Evolutionary conservation across 2,113 vertebrate species (phyloP).

Genomic region (Bubo blakistoni): DNA sequence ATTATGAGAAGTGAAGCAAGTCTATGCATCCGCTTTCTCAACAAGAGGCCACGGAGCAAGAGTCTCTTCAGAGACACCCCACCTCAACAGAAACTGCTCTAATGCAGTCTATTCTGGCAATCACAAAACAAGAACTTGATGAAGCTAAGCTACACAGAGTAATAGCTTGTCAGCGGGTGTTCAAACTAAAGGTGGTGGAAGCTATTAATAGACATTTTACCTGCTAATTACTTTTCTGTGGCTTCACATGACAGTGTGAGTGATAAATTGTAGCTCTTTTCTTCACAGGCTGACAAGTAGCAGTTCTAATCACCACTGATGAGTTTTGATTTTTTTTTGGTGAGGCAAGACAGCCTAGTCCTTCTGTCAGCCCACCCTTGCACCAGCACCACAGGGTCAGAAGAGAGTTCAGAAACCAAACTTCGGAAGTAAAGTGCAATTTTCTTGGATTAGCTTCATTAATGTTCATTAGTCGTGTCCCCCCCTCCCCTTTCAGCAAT

Average conservation of each 20-base stretch:
- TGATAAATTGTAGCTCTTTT: slow-evolving; percentile 42
- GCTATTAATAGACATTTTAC: slow-evolving; percentile 51
- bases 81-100: not conserved
- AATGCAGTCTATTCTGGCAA: not conserved
- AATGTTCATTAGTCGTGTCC: not conserved
- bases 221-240: slow-evolving; percentile 58
- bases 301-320: slow-evolving; percentile 2
- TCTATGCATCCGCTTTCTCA: not conserved
- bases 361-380: not conserved
- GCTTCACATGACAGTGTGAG: slow-evolving; percentile 25
- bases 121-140: slow-evolving; percentile 17
- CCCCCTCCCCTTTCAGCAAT: too few relatives aligned
- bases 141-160: not conserved
- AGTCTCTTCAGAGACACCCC: not conserved
- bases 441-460: not conserved
- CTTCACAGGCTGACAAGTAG: slow-evolving; percentile 6
- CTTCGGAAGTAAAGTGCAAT: not conserved
- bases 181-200: not conserved
- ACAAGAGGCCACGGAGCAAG: not conserved
- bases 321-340: not conserved
- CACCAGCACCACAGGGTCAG: not conserved
- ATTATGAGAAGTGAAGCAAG: not conserved
- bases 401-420: not conserved
- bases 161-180: slow-evolving; percentile 50
- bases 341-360: not conserved